These are phyloP conservation scores for Hirundo rustica DNA, from an alignment of 2,797 vertebrate genomes.

Conservation along the genomic window DNA sequence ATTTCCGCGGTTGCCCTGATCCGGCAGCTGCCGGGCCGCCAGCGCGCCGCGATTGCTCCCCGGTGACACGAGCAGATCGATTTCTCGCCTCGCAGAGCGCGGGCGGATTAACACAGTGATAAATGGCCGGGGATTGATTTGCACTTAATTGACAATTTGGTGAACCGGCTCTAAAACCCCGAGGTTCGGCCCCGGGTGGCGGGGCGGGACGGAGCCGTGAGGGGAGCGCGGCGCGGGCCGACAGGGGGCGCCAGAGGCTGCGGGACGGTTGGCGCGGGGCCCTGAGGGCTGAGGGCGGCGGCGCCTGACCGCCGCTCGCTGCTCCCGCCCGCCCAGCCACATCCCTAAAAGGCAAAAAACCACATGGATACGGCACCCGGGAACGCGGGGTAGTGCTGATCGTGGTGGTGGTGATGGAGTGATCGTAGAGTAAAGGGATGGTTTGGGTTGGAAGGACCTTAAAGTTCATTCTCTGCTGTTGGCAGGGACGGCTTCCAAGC, in stretches of 20 bases:
- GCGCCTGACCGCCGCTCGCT: background rate
- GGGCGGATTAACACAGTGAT: conserved; percentile 83
- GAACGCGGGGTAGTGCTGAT: background rate
- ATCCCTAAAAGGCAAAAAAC: background rate
- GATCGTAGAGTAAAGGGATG: fast-evolving
- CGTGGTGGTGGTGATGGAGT: background rate
- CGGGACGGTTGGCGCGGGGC: background rate
- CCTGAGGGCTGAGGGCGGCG: background rate
- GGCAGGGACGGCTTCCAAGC: background rate
- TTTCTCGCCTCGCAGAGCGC: conserved; percentile 45
- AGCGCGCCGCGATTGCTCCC: conserved; percentile 77
- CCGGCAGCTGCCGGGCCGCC: conserved; percentile 67
- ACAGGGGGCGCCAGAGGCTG: conserved; percentile 79
- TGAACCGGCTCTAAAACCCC: conserved; percentile 79
- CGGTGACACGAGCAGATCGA: conserved; percentile 71
- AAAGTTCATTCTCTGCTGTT: fast-evolving
- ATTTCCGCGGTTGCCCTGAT: conserved; percentile 61
- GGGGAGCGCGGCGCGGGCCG: conserved; percentile 42
- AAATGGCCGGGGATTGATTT: conserved; percentile 92
- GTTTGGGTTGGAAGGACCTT: background rate
- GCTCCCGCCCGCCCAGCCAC: background rate
- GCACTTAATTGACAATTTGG: conserved; percentile 99
- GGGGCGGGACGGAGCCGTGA: conserved; percentile 73
- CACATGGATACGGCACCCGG: fast-evolving
- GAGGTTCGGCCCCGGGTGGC: conserved; percentile 74